Base-by-base conservation (phyloP, 2,888 invertebrate species). In the Eristalis tenax region DNA sequence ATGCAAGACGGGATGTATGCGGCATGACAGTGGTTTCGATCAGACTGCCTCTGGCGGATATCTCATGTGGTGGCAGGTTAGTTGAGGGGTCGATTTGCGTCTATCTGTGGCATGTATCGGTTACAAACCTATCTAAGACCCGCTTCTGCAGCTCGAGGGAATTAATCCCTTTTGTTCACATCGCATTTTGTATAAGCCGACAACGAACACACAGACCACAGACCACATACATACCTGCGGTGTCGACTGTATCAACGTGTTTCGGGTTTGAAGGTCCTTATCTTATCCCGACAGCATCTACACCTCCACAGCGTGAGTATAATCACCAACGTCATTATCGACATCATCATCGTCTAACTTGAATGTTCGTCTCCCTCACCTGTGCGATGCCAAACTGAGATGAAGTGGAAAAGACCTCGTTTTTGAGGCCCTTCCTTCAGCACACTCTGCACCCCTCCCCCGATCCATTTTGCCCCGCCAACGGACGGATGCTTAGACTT, bases 311-410 rank as follows among this genome's bases (percentile, higher is more conserved):
- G 69, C 73, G 59, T 68, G 64, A 64, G 74, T 50, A 80, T 65
- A 63, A 73, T 71, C 75, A 68, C 80, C 71, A 68, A 76, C 71
- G 65, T 75, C 83, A 61, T 61, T 66, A 66, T 77, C 35, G 74
- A 50, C 63, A 70, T 82, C 75, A 76, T 70, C 64, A 61, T 71
- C 28, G 69, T 82, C 64, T 63, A 81, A 77, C 77, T 77, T 83
- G 61, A 80, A 76, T 80, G 76, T 75, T 68, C 84, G 65, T 71
- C 76, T 57, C 59, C 57, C 35, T 68, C 70, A 76, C 76, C 71
- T 83, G 70, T 70, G 68, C 38, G 38, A 68, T 81, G 68, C 66
- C 40, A 35, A 65, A 18, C 69, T 59, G 64, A 74, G 69, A 35
- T 68, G 77, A 69, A 65, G 57, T 50, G 73, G 40, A 74, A 70